Evolutionary conservation across 2,113 vertebrate genomes (phyloP).

Genomic region (Myanophis thanlyinensis): DNA sequence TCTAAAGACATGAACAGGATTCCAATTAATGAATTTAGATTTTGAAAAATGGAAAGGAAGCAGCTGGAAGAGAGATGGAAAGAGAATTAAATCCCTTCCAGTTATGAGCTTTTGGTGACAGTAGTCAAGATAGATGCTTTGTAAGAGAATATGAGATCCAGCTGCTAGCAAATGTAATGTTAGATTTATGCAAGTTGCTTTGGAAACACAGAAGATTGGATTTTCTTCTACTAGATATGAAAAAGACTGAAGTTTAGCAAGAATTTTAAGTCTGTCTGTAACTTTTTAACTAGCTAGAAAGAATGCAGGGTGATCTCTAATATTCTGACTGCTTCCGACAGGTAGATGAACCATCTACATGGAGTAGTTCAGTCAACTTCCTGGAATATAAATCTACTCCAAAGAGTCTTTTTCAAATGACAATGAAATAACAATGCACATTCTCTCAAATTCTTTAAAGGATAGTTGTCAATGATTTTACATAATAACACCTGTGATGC

Average conservation of each 20-base stretch:
- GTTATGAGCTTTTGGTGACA: background rate
- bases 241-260: background rate
- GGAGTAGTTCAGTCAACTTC: background rate
- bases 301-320: background rate
- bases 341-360: background rate
- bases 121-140: slow-evolving; percentile 5
- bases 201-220: slow-evolving; percentile 2
- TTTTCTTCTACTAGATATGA: background rate
- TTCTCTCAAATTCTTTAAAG: background rate
- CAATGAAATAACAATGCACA: background rate
- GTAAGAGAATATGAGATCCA: background rate
- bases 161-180: background rate
- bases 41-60: background rate
- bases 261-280: background rate
- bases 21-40: background rate
- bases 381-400: background rate
- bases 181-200: slow-evolving; percentile 13
- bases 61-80: background rate
- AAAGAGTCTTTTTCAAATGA: background rate
- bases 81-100: background rate
- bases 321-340: background rate
- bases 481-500: background rate
- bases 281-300: background rate
- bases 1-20: background rate
- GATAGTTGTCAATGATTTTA: background rate